These are phyloP conservation scores for Sceloporus undulatus DNA, from an alignment of 2,113 vertebrate genomes.

Conservation along the genomic window DNA sequence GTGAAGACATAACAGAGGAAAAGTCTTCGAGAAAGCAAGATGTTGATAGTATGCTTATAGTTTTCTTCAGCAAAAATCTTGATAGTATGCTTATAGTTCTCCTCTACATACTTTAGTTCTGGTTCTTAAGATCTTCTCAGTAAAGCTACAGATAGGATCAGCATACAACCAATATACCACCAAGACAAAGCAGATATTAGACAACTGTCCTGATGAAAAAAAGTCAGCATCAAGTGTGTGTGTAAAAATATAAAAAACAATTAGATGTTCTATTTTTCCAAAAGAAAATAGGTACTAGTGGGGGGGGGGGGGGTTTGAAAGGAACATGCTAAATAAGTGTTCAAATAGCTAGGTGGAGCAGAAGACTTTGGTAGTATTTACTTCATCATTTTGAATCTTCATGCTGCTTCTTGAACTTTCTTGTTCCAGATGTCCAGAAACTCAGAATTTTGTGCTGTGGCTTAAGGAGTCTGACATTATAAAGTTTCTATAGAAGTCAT, in stretches of 20 bases:
- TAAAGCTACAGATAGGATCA: constrained; percentile 49
- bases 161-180: constrained; percentile 40
- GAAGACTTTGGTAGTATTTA: constrained; percentile 24
- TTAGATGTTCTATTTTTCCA: constrained; percentile 24
- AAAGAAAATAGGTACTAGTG: not conserved
- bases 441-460: constrained; percentile 92
- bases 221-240: constrained; percentile 11
- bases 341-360: constrained; percentile 33
- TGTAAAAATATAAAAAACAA: constrained; percentile 16
- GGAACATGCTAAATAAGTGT: constrained; percentile 45
- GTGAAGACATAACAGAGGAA: not conserved
- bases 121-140: constrained; percentile 40
- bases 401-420: constrained; percentile 19
- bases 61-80: not conserved
- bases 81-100: not conserved
- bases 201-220: constrained; percentile 43
- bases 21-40: not conserved
- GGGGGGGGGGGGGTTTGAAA: not conserved
- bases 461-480: constrained; percentile 93
- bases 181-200: constrained; percentile 1
- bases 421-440: constrained; percentile 38
- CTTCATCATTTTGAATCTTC: constrained; percentile 32
- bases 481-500: constrained; percentile 98
- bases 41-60: not conserved
- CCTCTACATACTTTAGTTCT: constrained; percentile 22